phyloP scores from a whole-genome alignment of 2,888 invertebrate genomes.

The Aspidiotus destructor region DNA sequence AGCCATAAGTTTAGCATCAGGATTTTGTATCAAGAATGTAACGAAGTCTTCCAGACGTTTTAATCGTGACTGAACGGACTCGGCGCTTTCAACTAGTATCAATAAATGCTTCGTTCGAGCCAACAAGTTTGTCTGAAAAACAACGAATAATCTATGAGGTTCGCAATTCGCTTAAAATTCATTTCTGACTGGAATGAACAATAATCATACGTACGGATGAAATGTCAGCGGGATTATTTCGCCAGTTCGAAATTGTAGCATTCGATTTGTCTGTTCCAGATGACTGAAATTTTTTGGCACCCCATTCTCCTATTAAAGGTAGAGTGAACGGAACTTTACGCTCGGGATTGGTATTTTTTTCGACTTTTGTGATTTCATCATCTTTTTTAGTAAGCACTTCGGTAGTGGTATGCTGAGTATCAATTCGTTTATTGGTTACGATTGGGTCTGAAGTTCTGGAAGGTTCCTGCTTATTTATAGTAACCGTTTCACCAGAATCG shows the following conservation, averaged over 20 bases:
- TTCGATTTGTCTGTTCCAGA: not conserved
- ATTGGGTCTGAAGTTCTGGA: not conserved
- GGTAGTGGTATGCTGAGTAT: not conserved
- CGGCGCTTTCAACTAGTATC: constrained; percentile 51
- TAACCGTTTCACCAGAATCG: not conserved
- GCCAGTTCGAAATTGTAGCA: constrained; percentile 17
- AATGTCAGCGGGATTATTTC: constrained; percentile 8
- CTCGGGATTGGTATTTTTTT: not conserved
- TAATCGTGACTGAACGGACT: constrained; percentile 49
- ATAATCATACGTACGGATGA: constrained; percentile 18
- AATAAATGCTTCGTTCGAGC: constrained; percentile 59
- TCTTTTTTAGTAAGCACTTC: not conserved
- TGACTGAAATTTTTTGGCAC: not conserved
- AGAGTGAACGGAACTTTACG: constrained; percentile 17
- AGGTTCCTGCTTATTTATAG: not conserved
- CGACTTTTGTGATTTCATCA: not conserved
- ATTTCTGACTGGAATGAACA: not conserved
- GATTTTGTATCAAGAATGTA: constrained; percentile 61
- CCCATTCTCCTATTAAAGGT: constrained; percentile 21
- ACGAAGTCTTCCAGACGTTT: constrained; percentile 60
- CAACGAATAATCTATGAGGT: no score
- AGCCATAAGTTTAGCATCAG: constrained; percentile 61
- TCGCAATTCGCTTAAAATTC: not conserved
- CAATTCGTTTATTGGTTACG: not conserved
- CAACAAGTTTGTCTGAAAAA: constrained; percentile 45